phyloP scores from a whole-genome alignment of 2,888 invertebrate genomes.

The Drosophila imparisetae region DNA sequence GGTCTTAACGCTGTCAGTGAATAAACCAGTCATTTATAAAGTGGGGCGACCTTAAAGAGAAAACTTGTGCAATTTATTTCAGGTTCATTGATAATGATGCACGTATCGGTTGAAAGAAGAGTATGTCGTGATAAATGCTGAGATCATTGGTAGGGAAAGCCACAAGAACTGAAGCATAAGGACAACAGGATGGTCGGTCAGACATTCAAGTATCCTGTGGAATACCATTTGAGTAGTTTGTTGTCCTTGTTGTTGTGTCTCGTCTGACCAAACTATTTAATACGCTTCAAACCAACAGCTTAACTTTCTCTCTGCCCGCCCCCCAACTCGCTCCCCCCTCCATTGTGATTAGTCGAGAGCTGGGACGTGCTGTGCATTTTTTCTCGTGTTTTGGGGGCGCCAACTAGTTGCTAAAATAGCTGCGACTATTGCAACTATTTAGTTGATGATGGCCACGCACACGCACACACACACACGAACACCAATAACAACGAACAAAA shows the following conservation, averaged over 20 bases:
- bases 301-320: conserved; percentile 34
- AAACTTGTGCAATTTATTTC: conserved; percentile 67
- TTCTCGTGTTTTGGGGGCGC: conserved; percentile 24
- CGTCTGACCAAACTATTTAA: conserved; percentile 65
- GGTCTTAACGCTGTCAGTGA: background rate
- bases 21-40: conserved; percentile 15
- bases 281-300: conserved; percentile 50
- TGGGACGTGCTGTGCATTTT: conserved; percentile 50
- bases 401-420: conserved; percentile 30
- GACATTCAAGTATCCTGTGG: conserved; percentile 11
- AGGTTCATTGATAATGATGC: background rate
- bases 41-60: conserved; percentile 21
- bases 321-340: background rate
- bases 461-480: background rate
- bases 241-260: conserved; percentile 31
- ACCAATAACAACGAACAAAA: conserved; percentile 6
- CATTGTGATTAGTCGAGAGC: conserved; percentile 11
- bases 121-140: conserved; percentile 20
- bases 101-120: conserved; percentile 29
- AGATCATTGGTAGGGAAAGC: conserved; percentile 45
- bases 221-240: conserved; percentile 24
- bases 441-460: conserved; percentile 15
- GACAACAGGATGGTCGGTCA: conserved; percentile 16
- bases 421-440: conserved; percentile 22
- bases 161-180: conserved; percentile 37